These are phyloP conservation scores for Bufo bufo DNA, from an alignment of 2,113 vertebrate species.

Conservation along the genomic window DNA sequence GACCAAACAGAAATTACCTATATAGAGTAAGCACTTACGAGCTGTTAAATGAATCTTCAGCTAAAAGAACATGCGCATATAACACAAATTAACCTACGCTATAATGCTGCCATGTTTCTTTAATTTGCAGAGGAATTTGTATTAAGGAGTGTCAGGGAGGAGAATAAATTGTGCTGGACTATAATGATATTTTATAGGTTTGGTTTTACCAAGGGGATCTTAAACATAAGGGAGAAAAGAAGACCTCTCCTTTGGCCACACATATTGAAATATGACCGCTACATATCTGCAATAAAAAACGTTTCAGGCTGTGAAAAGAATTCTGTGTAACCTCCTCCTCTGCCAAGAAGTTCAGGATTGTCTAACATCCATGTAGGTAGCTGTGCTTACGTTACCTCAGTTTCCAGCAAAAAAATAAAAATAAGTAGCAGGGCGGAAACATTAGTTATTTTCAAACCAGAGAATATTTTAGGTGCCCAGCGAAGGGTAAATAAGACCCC, in stretches of 20 bases:
- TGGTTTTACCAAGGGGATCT: neutral
- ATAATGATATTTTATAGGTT: neutral
- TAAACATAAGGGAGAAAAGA: neutral
- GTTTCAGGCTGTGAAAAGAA: neutral
- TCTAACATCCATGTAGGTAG: neutral
- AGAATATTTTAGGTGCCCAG: neutral
- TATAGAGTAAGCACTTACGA: too few species aligned
- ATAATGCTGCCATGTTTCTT: neutral
- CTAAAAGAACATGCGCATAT: neutral
- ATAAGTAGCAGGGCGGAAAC: neutral
- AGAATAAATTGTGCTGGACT: neutral
- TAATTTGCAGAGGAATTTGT: conserved; percentile 8
- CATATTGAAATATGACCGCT: conserved; percentile 4
- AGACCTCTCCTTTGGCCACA: neutral
- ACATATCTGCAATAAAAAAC: neutral
- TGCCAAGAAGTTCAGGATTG: neutral
- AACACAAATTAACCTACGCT: neutral
- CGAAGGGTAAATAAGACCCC: too few species aligned
- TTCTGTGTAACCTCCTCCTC: neutral
- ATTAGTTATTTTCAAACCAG: neutral
- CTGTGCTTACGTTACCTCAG: neutral
- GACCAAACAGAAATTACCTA: too few species aligned
- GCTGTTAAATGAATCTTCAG: too few species aligned
- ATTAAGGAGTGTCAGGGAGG: conserved; percentile 21
- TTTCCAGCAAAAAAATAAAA: neutral